These are phyloP conservation scores for Cecidostiba fungosa DNA, from an alignment of 2,888 invertebrate genomes.

Conservation along the genomic window DNA sequence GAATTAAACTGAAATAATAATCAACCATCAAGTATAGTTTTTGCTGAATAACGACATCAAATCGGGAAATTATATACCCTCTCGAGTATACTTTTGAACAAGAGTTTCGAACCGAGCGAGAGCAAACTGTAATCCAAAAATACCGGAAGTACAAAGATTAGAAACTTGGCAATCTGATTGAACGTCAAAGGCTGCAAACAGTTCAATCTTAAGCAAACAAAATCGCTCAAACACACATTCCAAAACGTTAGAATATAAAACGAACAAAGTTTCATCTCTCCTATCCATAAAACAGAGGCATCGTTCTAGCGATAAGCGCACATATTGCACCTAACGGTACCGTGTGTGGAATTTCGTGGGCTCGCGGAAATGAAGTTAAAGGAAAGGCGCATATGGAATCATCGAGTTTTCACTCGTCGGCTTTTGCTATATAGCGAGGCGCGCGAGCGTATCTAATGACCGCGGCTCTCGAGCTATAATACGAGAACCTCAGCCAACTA, in stretches of 20 bases:
- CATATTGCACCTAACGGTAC: neutral
- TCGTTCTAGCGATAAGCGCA: neutral
- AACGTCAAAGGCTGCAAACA: neutral
- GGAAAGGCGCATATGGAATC: conserved; percentile 57
- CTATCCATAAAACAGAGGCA: neutral
- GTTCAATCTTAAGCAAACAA: neutral
- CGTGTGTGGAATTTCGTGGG: conserved; percentile 28
- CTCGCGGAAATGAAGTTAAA: conserved; percentile 37
- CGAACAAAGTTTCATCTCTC: no score
- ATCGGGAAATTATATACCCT: neutral
- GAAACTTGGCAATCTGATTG: neutral
- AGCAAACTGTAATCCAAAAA: neutral
- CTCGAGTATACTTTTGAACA: neutral
- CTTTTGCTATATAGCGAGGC: conserved; percentile 9
- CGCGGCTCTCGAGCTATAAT: conserved; percentile 2
- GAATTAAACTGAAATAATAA: no score
- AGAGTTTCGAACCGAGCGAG: neutral
- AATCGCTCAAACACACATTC: neutral
- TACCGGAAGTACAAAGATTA: neutral
- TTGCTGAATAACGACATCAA: neutral
- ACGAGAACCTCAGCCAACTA: conserved; percentile 13
- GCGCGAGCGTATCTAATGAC: conserved; percentile 65
- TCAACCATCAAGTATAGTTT: no score
- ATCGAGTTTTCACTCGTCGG: conserved; percentile 66
- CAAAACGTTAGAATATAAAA: no score